Evolutionary conservation across 2,113 vertebrate genomes (phyloP).

Genomic region (Symphodus melops): DNA sequence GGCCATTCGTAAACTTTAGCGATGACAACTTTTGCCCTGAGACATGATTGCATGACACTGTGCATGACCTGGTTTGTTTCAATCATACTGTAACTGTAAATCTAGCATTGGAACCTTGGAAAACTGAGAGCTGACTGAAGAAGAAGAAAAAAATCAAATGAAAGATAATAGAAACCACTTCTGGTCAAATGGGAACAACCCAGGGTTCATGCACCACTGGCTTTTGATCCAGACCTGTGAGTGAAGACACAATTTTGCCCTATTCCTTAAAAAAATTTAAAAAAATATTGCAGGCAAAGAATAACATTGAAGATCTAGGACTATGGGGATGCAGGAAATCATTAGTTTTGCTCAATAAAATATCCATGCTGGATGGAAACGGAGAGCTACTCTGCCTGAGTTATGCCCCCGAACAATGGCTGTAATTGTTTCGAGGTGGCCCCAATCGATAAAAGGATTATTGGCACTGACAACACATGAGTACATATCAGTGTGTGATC

Average conservation of each 20-base stretch:
- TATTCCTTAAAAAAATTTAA: neutral
- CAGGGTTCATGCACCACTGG: neutral
- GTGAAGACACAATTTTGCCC: neutral
- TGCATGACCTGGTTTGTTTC: neutral
- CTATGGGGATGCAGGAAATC: conserved; percentile 31
- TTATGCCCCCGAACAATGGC: conserved; percentile 51
- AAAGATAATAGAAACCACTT: neutral
- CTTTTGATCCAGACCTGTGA: neutral
- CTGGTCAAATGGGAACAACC: neutral
- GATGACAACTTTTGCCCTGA: neutral
- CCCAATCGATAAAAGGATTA: conserved; percentile 73
- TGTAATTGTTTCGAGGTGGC: conserved; percentile 66
- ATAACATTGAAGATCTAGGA: neutral
- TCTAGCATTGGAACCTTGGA: neutral
- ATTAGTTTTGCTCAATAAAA: conserved; percentile 44
- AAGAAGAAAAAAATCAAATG: neutral
- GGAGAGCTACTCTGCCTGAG: conserved; percentile 13
- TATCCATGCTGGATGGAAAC: conserved; percentile 37
- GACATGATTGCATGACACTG: neutral
- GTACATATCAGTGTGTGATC: conserved; percentile 79
- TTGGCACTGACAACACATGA: conserved; percentile 71
- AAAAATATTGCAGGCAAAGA: neutral
- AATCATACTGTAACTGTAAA: neutral
- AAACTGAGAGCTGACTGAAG: neutral
- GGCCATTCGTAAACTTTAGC: neutral